Conservation (phyloP, 2,888 invertebrate genomes). For the Mythimna ferrago region DNA sequence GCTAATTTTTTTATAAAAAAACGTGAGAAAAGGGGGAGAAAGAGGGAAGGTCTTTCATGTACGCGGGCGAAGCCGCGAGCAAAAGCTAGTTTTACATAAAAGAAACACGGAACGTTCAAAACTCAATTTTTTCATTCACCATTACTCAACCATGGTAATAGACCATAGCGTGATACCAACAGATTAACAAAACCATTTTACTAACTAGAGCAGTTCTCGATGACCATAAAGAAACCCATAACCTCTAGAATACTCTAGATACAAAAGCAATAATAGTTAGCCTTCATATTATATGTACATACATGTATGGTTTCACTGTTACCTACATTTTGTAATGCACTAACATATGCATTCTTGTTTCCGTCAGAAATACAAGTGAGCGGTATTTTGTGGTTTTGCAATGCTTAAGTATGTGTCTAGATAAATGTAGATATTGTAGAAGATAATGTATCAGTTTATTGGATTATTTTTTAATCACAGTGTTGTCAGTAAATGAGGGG, state of each 20-base stretch:
- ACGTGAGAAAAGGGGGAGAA: too few species aligned
- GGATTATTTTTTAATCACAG: background rate
- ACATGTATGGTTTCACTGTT: constrained; percentile 15
- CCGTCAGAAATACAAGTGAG: constrained; percentile 36
- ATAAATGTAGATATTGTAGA: constrained; percentile 6
- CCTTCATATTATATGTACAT: constrained; percentile 18
- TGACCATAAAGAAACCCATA: constrained; percentile 10
- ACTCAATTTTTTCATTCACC: background rate
- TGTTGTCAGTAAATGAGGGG: background rate
- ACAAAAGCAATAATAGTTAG: constrained; percentile 33
- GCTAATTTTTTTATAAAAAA: too few species aligned
- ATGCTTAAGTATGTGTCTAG: background rate
- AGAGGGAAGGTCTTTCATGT: too few species aligned
- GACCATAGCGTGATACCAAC: constrained; percentile 10
- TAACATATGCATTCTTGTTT: constrained; percentile 37
- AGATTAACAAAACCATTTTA: constrained; percentile 2
- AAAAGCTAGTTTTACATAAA: too few species aligned
- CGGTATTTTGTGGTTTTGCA: constrained; percentile 55
- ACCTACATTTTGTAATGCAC: constrained; percentile 44
- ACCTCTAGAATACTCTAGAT: constrained; percentile 37
- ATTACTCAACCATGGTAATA: background rate
- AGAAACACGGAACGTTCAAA: too few species aligned
- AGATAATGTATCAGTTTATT: background rate
- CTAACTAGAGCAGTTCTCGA: constrained; percentile 8
- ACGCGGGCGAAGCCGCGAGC: too few species aligned